Conservation (phyloP, 2,797 vertebrate genomes). For the Helostoma temminkii region DNA sequence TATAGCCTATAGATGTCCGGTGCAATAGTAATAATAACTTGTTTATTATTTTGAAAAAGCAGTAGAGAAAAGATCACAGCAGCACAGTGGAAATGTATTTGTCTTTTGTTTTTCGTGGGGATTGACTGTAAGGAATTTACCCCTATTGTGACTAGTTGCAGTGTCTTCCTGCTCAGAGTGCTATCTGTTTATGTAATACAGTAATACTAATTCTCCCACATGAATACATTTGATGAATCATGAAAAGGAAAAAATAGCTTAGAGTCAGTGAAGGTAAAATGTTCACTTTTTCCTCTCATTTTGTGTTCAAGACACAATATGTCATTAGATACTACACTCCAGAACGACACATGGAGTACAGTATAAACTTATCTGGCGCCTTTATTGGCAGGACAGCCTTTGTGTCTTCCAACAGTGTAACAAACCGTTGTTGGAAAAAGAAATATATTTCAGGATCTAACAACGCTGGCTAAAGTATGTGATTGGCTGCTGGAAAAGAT, state of each 20-base stretch:
- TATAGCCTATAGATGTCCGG: neutral
- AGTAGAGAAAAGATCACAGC: neutral
- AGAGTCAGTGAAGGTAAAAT: neutral
- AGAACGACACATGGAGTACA: neutral
- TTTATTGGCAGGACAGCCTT: neutral
- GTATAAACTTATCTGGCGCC: neutral
- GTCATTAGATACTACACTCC: neutral
- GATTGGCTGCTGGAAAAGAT: neutral
- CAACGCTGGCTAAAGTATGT: neutral
- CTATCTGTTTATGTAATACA: neutral
- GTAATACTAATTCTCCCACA: neutral
- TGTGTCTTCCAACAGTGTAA: neutral
- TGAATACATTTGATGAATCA: conserved; percentile 3
- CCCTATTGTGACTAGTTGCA: neutral
- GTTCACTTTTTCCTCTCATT: neutral
- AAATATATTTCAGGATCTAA: neutral
- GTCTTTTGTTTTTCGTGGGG: neutral
- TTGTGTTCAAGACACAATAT: neutral
- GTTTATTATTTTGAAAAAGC: neutral
- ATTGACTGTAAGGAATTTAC: neutral
- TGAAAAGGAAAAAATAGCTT: too few relatives aligned
- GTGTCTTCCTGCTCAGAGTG: neutral
- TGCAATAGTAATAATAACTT: conserved; percentile 9
- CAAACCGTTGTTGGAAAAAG: neutral
- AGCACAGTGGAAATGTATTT: neutral